Evolutionary conservation across 2,888 invertebrate species (phyloP), one percentile per base, ranked within the genome.

Genomic region (Noctua pronuba): DNA sequence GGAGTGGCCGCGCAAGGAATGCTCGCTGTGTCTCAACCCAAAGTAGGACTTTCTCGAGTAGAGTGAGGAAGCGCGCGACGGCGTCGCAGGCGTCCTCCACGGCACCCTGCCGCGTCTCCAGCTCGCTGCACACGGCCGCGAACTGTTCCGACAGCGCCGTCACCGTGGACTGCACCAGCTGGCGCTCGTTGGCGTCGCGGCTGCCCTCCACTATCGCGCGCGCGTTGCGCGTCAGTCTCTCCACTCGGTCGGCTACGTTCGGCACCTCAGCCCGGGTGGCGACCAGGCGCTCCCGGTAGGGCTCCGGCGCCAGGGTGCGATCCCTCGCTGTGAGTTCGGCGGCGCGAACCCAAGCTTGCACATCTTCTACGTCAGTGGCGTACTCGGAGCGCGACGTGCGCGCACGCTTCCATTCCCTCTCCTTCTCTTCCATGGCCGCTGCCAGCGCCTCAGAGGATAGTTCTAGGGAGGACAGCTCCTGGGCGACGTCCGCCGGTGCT

Each of bases 51-150:
- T 98, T 97, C 92, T 98, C 98, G 91, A 99, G 98, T 84, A 99
- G 96, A 79, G 98, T 97, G 89, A 98, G 97, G 97, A 99, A 99
- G 79, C 98, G 97, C 86, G 98, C 98, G 97, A 99, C 99, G 44
- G 99, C 98, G 91, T 99, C 99, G 89, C 99, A 97, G 80, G 98
- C 98, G 91, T 99, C 99, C 74, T 98, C 98, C 58, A 99, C 98
- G 92, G 98, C 98, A 89, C 98, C 98, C 92, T 98, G 98, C 93
- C 98, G 98, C 90, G 98, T 98, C 81, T 99, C 99, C 88, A 99
- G 96, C 97, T 98, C 98, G 78, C 97, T 97, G 90, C 97, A 98
- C 0, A 99, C 97, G 88, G 98, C 98, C 55, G 97, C 97, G 92
- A 99, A 96, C 94, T 99, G 98, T 44, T 98, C 98, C 38, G 97